Evolutionary conservation across 2,888 invertebrate genomes (phyloP).

Genomic region (Ypsolopha sequella): DNA sequence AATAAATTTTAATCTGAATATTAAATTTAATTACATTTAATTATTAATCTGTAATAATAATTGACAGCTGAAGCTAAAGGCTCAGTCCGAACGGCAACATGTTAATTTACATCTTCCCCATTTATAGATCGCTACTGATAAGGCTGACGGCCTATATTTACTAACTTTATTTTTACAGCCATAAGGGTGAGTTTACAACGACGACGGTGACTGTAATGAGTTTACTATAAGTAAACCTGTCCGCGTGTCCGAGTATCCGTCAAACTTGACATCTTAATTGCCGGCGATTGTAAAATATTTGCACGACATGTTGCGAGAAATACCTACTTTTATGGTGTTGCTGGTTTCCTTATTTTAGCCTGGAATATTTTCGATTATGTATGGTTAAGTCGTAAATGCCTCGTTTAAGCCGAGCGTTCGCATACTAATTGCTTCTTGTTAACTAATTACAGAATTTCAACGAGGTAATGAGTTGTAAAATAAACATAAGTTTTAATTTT

Average conservation of each 20-base stretch:
- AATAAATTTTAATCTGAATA: no score
- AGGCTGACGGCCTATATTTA: not conserved
- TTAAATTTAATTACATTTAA: no score
- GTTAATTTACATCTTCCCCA: slow-evolving; percentile 4
- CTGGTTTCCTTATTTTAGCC: not conserved
- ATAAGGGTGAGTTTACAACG: not conserved
- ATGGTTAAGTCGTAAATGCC: no score
- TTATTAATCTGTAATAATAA: not conserved
- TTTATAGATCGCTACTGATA: not conserved
- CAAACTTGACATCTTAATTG: slow-evolving; percentile 9
- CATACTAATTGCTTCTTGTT: no score
- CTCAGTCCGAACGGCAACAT: not conserved
- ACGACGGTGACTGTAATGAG: no score
- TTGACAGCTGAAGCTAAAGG: not conserved
- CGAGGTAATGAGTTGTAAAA: no score
- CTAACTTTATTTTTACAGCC: not conserved
- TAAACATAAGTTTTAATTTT: no score
- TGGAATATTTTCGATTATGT: not conserved
- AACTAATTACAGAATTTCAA: no score
- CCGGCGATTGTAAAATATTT: slow-evolving; percentile 4
- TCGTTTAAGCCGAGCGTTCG: no score
- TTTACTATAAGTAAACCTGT: not conserved
- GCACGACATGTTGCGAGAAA: not conserved
- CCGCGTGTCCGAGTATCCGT: not conserved
- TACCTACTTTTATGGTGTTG: not conserved